Evolutionary conservation across 2,113 vertebrate species (phyloP).

Genomic region (Nettapus auritus): DNA sequence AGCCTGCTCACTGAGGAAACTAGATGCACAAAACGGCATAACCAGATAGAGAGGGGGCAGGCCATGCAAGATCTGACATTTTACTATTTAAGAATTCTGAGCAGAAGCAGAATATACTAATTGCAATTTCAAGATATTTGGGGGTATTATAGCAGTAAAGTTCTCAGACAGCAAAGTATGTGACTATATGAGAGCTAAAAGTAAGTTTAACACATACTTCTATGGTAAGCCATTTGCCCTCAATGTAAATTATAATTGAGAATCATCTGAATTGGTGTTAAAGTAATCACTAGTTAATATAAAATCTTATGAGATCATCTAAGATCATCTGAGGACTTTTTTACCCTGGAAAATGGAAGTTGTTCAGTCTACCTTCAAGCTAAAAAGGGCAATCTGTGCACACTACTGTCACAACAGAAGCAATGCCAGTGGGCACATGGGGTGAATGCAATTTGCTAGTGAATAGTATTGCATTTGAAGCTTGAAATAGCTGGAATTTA

Average conservation of each 20-base stretch:
- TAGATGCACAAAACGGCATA: not conserved
- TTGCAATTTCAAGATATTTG: slow-evolving; percentile 22
- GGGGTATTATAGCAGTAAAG: slow-evolving; percentile 19
- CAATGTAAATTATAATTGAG: not conserved
- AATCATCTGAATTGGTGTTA: not conserved
- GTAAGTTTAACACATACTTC: not conserved
- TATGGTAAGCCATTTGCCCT: not conserved
- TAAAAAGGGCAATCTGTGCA: not conserved
- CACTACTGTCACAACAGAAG: not conserved
- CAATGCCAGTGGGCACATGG: not conserved
- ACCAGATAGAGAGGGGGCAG: not conserved
- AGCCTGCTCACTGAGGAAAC: not conserved
- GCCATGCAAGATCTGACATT: not conserved
- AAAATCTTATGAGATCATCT: not conserved
- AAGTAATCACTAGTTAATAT: not conserved
- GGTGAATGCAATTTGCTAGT: not conserved
- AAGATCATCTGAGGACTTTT: not conserved
- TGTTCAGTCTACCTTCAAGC: not conserved
- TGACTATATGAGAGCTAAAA: not conserved
- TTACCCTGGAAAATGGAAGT: not conserved
- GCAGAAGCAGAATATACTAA: not conserved
- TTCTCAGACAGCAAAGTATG: slow-evolving; percentile 20
- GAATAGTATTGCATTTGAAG: not conserved
- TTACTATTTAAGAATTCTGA: slow-evolving; percentile 18
- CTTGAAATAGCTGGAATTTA: not conserved